Evolutionary conservation across 2,113 vertebrate genomes (phyloP), one percentile per base, ranked within the genome.

Genomic region (Oophaga pumilio): DNA sequence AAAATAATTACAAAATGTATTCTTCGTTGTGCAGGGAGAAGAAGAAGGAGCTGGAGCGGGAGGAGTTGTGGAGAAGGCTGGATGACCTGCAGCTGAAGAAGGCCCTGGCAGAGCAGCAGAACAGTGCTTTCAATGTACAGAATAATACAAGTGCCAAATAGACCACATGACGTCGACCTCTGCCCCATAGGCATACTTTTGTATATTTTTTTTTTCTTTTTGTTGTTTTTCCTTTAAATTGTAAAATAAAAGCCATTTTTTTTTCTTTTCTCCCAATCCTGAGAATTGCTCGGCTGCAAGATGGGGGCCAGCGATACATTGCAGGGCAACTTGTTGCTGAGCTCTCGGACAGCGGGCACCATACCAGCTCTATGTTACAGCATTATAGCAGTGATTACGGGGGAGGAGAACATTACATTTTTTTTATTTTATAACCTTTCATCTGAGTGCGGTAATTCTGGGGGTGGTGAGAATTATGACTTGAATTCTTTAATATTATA

Each of bases 21-120:
- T 43, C 33, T 3, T 43, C 33, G 33, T 43, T 43, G 33, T 43
- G 1, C 92, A 99, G 98, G 94, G 98, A 99, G 94, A 99, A 98
- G 92, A 99, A 98, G 93, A 99, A 97, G 83, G 97, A 99, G 94
- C 93, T 99, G 92, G 98, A 99, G 92, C 95, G 98, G 49, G 97
- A 99, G 89, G 97, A 99, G 93, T 87, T 99, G 88, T 99, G 98
- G 98, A 96, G 94, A 92, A 97, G 95, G 89, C 89, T 99, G 73
- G 98, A 99, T 22, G 96, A 98, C 90, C 85, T 99, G 86, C 93
- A 92, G 90, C 92, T 99, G 18, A 95, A 95, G 88, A 94, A 94
- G 89, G 89, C 89, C 0, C 89, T 95, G 88, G 89, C 92, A 60
- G 95, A 95, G 53, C 94, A 94, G 77, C 97, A 97, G 90, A 97